These are phyloP conservation scores for Tricholaema leucomelas DNA, from an alignment of 2,113 vertebrate species.

Conservation along the genomic window DNA sequence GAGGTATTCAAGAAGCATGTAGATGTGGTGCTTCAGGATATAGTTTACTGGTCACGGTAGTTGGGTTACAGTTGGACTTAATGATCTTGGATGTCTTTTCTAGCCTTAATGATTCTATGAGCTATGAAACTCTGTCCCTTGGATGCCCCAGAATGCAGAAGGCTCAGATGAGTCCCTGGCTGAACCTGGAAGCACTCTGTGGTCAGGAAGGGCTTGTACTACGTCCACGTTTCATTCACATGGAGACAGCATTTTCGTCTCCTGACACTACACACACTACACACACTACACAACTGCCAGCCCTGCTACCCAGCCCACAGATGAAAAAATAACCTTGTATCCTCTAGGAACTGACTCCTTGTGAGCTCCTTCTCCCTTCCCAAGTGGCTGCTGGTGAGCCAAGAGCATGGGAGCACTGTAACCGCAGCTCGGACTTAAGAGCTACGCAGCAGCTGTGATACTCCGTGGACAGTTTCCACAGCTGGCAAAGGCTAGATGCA, in stretches of 20 bases:
- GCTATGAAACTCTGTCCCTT: too few relatives aligned
- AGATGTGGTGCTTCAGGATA: too few relatives aligned
- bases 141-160: fast-evolving
- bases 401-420: background rate
- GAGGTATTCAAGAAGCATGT: too few relatives aligned
- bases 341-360: background rate
- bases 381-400: background rate
- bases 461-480: background rate
- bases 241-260: fast-evolving
- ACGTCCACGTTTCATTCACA: background rate
- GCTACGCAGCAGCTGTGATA: background rate
- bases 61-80: too few relatives aligned
- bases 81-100: too few relatives aligned
- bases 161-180: fast-evolving
- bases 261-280: fast-evolving
- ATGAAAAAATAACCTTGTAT: background rate
- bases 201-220: background rate
- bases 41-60: too few relatives aligned
- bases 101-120: too few relatives aligned
- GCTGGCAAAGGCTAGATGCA: background rate
- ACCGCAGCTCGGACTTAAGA: background rate
- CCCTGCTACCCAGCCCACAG: background rate
- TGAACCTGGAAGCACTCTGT: background rate
- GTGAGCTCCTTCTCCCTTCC: background rate
- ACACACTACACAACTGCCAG: background rate